Base-by-base conservation (phyloP, 1,140 invertebrate genomes). In the Macrosteles quadrilineatus region DNA sequence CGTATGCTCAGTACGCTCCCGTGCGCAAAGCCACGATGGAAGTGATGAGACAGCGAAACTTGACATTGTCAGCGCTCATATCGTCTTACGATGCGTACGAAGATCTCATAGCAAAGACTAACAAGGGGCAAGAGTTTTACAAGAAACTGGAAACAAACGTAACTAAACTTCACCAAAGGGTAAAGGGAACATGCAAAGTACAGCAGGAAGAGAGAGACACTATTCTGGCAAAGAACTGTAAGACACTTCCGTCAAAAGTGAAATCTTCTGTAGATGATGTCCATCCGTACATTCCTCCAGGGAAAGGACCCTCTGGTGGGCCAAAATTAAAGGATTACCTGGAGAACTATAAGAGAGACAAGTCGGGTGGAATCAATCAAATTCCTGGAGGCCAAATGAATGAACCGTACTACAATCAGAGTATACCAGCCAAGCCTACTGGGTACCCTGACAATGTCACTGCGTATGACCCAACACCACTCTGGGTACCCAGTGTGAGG, bases 121-220 rank as follows among this genome's bases (percentile, higher is more conserved):
- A 90, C 32, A 97, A 97, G 81, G 96, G 95, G 0, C 81, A 95
- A 19, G 94, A 98, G 76, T 99, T 98, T 82, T 98, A 98, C 81
- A 86, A 87, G n/a, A 97, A 97, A 79, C 81, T 98, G 32, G 88
- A 92, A 73, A 87, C 88, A 19, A 96, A 92, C 80, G 91, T 97
- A 1, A 85, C 83, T 1, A 93, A 94, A 76, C 81, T 97, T 3
- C 77, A 92, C 3, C 87, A 91, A 68, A 82, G 94, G 59, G 88
- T 94, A 31, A 88, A 89, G 73, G 88, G 90, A 72, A 90, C 94
- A 0, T 91, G 90, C 74, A 92, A 94, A 79, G 94, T 96, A 0
- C 93, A 96, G 77, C 88, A 93, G 57, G 95, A 97, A 80, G 95
- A 98, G 79, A 84, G 95, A 23, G 87, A 92, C 65, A 90, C 93